A percentile compares a stretch with the other conserved stretches of the same genome.
These are phyloP conservation scores for Diuraphis noxia DNA, from an alignment of 1,140 invertebrate species.

Conservation along the genomic window DNA sequence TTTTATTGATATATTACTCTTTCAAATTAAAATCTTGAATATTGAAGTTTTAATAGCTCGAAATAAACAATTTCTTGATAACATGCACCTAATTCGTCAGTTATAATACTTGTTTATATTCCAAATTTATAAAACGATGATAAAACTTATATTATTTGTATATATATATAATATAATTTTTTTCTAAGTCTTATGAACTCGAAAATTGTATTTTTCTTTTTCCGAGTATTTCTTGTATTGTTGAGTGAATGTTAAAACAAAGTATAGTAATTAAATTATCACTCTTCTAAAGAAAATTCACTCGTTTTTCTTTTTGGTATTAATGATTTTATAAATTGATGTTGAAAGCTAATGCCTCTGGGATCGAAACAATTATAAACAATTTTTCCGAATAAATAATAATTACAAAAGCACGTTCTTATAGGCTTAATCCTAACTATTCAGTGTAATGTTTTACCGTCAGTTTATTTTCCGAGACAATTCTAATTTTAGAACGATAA, in stretches of 20 bases:
- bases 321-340: conserved; percentile 6
- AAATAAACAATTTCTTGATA: not conserved
- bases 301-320: not conserved
- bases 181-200: not conserved
- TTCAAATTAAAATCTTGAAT: not conserved
- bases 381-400: not conserved
- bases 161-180: not conserved
- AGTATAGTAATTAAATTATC: not conserved
- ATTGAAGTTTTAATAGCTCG: not conserved
- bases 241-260: not conserved
- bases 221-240: not conserved
- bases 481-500: not conserved
- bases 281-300: not conserved
- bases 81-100: not conserved
- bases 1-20: not conserved
- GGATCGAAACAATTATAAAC: not conserved
- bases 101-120: not conserved
- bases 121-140: not conserved
- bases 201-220: not conserved
- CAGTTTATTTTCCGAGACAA: not conserved
- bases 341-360: not conserved
- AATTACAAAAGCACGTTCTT: not conserved
- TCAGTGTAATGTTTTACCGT: not conserved
- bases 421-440: not conserved
- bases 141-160: not conserved